Base-by-base conservation (phyloP, 2,797 vertebrate genomes). In the Distichodus sexfasciatus region DNA sequence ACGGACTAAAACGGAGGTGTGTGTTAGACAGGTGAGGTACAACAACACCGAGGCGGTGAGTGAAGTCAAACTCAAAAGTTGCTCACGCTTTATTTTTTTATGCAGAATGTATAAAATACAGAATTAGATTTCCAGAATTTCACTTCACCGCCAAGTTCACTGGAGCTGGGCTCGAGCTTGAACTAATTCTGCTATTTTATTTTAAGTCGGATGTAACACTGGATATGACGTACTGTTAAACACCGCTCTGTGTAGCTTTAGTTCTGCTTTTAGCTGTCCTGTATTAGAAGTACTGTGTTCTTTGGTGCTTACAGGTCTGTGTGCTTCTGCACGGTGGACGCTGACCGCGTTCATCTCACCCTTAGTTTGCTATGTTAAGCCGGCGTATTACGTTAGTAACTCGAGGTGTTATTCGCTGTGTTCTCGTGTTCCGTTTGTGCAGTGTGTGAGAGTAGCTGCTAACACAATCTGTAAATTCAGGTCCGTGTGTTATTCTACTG, bases 31-130 rank as follows among this genome's bases (percentile, higher is more conserved):
- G n/a, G n/a, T n/a, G n/a, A n/a, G n/a, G n/a, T n/a, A n/a, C n/a
- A n/a, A n/a, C 65, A 11, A 44, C 15, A 65, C 41, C 15, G 19
- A 12, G 38, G 44, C 58, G 60, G 14, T 12, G 1, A 29, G 6
- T 58, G 33, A n/a, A 21, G 33, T 14, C 54, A 35, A 69, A 24
- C 26, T 28, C 47, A 62, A 48, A 62, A 72, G 65, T 70, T 75
- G 76, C 65, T 47, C 46, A 55, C 3, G 72, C 58, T 84, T 85
- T 87, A 86, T 88, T 88, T 88, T 86, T 43, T 71, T 71, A 82
- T 85, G 81, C 77, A 76, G 54, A n/a, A 83, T 75, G 57, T 81
- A 80, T 83, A 83, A 63, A 82, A 84, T 78, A 77, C 26, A 74
- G 41, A 46, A 61, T n/a, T n/a, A 65, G 19, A 17, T 58, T 68